These are phyloP conservation scores for Erpobdella octoculata DNA, from an alignment of 2,888 invertebrate genomes.

Conservation along the genomic window DNA sequence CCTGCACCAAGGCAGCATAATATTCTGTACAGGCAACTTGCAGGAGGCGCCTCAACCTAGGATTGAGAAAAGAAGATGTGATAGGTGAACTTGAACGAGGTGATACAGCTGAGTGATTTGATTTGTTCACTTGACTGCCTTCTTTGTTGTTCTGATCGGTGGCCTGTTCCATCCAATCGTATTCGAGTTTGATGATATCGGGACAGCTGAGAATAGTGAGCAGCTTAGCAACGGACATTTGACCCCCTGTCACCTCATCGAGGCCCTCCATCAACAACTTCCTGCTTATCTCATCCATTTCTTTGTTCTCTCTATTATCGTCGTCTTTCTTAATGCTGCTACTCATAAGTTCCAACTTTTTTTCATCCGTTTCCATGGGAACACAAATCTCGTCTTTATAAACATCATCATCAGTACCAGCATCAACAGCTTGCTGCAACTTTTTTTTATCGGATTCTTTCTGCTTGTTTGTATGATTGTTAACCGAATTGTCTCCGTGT, in stretches of 20 bases:
- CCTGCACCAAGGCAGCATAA: not conserved
- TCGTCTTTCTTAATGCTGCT: conserved; percentile 1
- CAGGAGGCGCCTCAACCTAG: not conserved
- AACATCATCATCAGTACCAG: no score
- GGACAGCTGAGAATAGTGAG: not conserved
- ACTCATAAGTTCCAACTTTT: not conserved
- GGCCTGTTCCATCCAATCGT: not conserved
- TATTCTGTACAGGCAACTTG: not conserved
- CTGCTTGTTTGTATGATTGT: no score
- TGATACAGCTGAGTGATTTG: no score
- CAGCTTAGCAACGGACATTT: conserved; percentile 2
- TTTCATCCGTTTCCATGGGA: not conserved
- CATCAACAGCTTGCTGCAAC: no score
- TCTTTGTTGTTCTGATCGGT: not conserved
- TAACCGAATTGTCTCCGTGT: no score
- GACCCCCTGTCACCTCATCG: not conserved
- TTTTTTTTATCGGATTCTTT: no score
- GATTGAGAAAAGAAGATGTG: not conserved
- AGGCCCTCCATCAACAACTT: not conserved
- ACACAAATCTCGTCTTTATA: no score
- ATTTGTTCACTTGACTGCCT: no score
- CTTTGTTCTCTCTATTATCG: not conserved
- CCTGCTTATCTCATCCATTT: not conserved
- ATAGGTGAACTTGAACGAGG: not conserved
- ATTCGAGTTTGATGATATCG: not conserved